A percentile compares a stretch with the other conserved stretches of the same genome.
phyloP scores from a whole-genome alignment of 2,113 vertebrate genomes.

The Eupsittula cactorum region DNA sequence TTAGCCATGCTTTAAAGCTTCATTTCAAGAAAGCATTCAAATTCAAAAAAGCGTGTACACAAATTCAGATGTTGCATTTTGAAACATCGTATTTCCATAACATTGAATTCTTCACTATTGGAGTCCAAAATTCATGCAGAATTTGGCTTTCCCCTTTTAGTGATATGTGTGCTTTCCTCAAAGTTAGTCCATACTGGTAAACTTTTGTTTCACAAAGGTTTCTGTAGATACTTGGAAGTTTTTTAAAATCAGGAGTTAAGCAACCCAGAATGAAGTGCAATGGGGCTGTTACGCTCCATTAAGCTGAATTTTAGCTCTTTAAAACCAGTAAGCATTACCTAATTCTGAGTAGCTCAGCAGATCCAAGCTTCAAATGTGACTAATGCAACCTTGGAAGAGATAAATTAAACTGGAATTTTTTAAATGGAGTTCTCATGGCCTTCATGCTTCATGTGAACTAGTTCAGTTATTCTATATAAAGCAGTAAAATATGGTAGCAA shows the following conservation, averaged over 20 bases:
- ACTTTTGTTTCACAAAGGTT: background rate
- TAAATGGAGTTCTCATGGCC: background rate
- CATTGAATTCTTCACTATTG: background rate
- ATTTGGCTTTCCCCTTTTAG: background rate
- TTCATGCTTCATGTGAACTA: background rate
- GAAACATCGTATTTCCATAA: background rate
- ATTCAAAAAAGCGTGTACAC: background rate
- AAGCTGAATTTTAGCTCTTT: background rate
- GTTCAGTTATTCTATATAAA: background rate
- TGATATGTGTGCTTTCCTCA: background rate
- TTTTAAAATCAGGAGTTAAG: background rate
- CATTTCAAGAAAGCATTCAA: background rate
- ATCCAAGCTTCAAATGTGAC: background rate
- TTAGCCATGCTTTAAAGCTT: background rate
- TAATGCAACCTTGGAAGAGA: background rate
- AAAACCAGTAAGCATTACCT: background rate
- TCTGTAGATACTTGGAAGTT: background rate
- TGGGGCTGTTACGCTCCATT: background rate
- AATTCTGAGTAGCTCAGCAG: background rate
- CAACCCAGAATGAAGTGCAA: background rate
- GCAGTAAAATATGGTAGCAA: background rate
- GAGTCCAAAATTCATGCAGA: background rate
- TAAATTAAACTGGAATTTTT: constrained; percentile 5
- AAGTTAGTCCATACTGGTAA: background rate
- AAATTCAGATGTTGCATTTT: constrained; percentile 7